Evolutionary conservation across 2,797 vertebrate species (phyloP), one percentile per base, ranked within the genome.

Genomic region (Arrhamphus sclerolepis): DNA sequence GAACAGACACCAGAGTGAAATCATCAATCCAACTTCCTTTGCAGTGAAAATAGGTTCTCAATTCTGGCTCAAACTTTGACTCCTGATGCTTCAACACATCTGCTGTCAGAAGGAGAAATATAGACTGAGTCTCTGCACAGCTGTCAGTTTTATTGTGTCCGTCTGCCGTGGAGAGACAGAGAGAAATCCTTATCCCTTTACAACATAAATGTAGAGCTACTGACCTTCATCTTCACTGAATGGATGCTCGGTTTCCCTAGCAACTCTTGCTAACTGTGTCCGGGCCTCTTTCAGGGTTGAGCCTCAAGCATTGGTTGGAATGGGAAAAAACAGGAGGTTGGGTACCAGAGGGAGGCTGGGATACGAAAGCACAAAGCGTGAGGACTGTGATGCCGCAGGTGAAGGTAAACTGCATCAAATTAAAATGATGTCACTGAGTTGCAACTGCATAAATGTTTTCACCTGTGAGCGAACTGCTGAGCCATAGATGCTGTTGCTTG

Each of bases 21-120:
- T 17, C 34, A 14, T n/a, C 5, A 1, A 2, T 41, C 53, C 68
- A 3, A 81, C 80, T 70, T 60, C 77, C 51, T 18, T 64, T 16
- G 2, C 56, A 61, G 34, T 61, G 50, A 39, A 65, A n/a, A 22
- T 68, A 49, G 4, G 4, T 26, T 49, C 54, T 43, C 21, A 13
- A 7, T 10, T 58, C 29, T 0, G 2, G 22, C 38, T 54, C 50
- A 14, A 58, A 3, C 50, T 28, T 56, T 38, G 34, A 16, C 11
- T 14, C 14, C 21, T 47, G 68, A 43, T 58, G 70, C 49, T 60
- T 46, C 47, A 39, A 40, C 20, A 18, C n/a, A 48, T 56, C 55
- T 19, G 31, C 84, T 80, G 60, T 43, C 43, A 39, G 40, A 10
- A 49, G 22, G 62, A 40, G 34, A 43, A 58, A 55, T 10, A 42